A percentile compares a stretch with the other conserved stretches of the same genome.
These are phyloP conservation scores for Virgularia gustaviana DNA, from an alignment of 92 coral and sea anemone species.

Conservation along the genomic window DNA sequence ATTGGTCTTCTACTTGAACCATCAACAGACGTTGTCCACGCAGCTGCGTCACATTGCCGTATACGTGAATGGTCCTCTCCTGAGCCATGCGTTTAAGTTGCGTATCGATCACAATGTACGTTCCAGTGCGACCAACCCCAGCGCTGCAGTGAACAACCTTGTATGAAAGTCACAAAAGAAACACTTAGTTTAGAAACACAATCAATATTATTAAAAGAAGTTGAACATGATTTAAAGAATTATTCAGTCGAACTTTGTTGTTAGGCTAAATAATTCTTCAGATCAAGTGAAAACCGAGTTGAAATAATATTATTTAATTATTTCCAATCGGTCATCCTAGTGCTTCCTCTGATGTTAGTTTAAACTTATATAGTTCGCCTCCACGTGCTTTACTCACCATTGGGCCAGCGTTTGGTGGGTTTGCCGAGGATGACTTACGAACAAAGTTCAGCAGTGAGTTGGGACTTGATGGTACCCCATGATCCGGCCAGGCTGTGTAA, in stretches of 20 bases:
- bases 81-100: conserved; percentile 76
- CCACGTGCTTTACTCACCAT: conserved; percentile 78
- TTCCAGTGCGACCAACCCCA: conserved; percentile 92
- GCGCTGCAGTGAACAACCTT: conserved; percentile 97
- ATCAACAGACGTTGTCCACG: conserved; percentile 80
- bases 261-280: no score
- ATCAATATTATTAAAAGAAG: no score
- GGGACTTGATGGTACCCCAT: conserved; percentile 83
- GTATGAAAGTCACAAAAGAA: no score
- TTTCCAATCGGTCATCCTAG: no score
- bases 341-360: no score
- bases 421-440: conserved; percentile 78
- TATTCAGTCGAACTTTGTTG: no score
- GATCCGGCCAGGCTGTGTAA: conserved; percentile 98
- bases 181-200: no score
- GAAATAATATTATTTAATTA: no score
- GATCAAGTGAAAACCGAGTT: no score
- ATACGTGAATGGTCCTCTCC: conserved; percentile 71
- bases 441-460: conserved; percentile 88
- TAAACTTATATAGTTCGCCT: no score
- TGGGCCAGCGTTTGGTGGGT: conserved; percentile 86
- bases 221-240: no score
- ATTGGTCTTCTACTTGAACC: conserved; percentile 95
- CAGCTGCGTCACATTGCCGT: conserved; percentile 61
- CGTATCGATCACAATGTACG: conserved; percentile 77